Conservation (phyloP, 1,140 invertebrate genomes). For the Battus philenor region DNA sequence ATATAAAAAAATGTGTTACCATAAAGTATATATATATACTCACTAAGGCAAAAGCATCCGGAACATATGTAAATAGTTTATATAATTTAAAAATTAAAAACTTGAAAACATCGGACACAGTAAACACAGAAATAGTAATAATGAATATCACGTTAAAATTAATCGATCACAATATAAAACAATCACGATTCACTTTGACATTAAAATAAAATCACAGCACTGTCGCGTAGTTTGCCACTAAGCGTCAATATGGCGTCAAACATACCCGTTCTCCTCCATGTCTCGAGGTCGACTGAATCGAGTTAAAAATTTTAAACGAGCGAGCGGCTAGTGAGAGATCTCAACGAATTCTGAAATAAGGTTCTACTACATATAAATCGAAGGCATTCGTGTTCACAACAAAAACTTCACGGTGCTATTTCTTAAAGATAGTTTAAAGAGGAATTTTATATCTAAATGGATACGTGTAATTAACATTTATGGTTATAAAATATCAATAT, state of each 20-base stretch:
- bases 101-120: constrained; percentile 14
- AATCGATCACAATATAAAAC: constrained; percentile 17
- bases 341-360: constrained; percentile 47
- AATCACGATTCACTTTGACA: constrained; percentile 19
- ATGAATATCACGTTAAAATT: constrained; percentile 6
- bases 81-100: constrained; percentile 16
- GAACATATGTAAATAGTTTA: constrained; percentile 15
- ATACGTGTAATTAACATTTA: too few relatives aligned
- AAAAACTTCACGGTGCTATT: constrained; percentile 40
- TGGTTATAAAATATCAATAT: too few relatives aligned
- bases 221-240: constrained; percentile 43
- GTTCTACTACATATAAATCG: constrained; percentile 37
- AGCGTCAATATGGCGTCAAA: constrained; percentile 35
- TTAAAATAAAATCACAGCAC: constrained; percentile 31
- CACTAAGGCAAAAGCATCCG: constrained; percentile 24
- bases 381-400: constrained; percentile 56
- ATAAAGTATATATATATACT: constrained; percentile 13
- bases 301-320: constrained; percentile 33
- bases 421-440: too few relatives aligned
- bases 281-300: constrained; percentile 66
- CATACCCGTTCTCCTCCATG: constrained; percentile 38
- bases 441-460: too few relatives aligned
- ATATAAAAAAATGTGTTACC: neutral
- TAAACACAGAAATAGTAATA: constrained; percentile 20
- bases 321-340: constrained; percentile 41